Evolutionary conservation across 1,140 invertebrate species (phyloP), one percentile per base, ranked within the genome.

Genomic region (Belonocnema kinseyi): DNA sequence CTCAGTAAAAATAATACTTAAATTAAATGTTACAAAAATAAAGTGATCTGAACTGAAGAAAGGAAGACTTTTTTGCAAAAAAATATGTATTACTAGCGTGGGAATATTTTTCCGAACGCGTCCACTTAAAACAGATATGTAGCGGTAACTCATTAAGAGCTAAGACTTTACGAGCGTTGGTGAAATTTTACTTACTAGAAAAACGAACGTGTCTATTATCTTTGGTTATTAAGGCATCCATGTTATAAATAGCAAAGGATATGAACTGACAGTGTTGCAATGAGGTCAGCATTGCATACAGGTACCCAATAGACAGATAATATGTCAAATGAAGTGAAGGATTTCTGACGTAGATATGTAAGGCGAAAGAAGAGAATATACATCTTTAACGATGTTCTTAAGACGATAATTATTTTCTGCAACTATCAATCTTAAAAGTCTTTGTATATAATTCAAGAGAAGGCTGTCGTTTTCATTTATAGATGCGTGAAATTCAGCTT

Each of bases 111-210:
- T 40, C 61, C 33, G 61, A 40, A 66, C n/a, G 61, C 26, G 21
- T 66, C 61, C 33, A 66, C 40, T 66, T 66, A 40, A 66, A 33
- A 40, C 33, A 66, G 61, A 66, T 66, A 66, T 66, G 61, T 66
- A 33, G 26, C 61, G 40, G 61, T 33, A 66, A 66, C 61, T 66
- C 61, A 66, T 40, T 66, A 66, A 66, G 40, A n/a, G 61, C 4
- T 40, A 66, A 40, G 26, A 66, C 13, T 40, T 40, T 40, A 66
- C 61, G 26, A 66, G 61, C 61, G 33, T 66, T 66, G 7, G 61
- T 66, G 26, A 66, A 66, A 66, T 66, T 66, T 66, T 33, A 66
- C n/a, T 66, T 66, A 66, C 33, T 66, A 21, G 21, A 66, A 66
- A 66, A 40, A 46, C 5, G 33, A 26, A 33, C 1, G 26, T n/a